Evolutionary conservation across 2,797 vertebrate genomes (phyloP).

Genomic region (Halcyon leucocephala): DNA sequence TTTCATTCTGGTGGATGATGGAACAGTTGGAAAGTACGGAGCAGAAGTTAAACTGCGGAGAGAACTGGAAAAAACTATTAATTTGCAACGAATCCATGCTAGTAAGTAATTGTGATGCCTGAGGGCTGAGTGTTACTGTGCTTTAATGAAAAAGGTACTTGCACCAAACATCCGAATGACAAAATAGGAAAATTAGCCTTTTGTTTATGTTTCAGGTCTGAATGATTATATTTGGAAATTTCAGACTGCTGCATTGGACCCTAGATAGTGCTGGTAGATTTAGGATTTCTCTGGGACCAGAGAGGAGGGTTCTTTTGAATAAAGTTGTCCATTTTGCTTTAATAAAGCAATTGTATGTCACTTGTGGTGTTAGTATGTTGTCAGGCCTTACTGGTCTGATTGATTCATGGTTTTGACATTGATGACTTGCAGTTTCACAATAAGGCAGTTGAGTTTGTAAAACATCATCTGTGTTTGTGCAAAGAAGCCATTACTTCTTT

Average conservation of each 20-base stretch:
- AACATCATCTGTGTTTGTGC: background rate
- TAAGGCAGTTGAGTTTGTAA: background rate
- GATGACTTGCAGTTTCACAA: background rate
- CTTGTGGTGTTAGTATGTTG: background rate
- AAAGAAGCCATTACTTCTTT: background rate
- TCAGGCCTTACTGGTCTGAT: background rate
- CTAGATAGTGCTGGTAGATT: background rate
- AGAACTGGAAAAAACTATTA: slow-evolving; percentile 97
- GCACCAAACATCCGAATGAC: background rate
- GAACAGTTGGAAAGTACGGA: slow-evolving; percentile 96
- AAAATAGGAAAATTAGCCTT: background rate
- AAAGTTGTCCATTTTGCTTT: background rate
- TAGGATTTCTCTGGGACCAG: background rate
- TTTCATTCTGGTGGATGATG: slow-evolving; percentile 98
- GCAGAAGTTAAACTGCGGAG: slow-evolving; percentile 92
- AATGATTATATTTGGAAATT: background rate
- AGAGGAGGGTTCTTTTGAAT: background rate
- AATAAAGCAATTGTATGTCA: background rate
- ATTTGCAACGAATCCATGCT: slow-evolving; percentile 96
- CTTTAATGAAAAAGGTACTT: background rate
- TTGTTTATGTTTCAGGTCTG: background rate
- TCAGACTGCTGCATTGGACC: background rate
- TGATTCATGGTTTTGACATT: background rate
- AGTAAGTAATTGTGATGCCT: slow-evolving; percentile 82
- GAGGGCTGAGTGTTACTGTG: background rate